phyloP scores from a whole-genome alignment of 1,140 invertebrate genomes.

The Eriocheir sinensis region DNA sequence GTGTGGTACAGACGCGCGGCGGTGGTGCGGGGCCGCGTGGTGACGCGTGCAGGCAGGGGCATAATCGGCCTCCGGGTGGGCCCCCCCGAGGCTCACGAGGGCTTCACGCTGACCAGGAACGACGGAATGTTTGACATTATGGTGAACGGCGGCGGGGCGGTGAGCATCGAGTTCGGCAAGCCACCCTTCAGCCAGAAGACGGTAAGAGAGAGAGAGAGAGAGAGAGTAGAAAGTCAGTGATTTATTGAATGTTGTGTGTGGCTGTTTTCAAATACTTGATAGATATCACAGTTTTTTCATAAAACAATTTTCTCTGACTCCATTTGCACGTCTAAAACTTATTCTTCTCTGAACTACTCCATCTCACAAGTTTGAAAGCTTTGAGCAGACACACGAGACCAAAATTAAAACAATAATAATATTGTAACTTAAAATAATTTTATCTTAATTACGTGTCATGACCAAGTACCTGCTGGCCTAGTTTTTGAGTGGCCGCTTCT shows the following conservation, averaged over 20 bases:
- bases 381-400: no score
- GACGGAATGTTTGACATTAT: constrained; percentile 98
- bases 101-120: constrained; percentile 92
- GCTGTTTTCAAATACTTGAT: not conserved
- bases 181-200: constrained; percentile 94
- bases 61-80: constrained; percentile 96
- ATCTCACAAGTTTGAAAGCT: no score
- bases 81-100: constrained; percentile 86
- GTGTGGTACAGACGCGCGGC: constrained; percentile 91
- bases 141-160: constrained; percentile 97
- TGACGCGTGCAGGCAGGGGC: constrained; percentile 94
- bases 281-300: not conserved
- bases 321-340: no score
- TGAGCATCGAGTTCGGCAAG: constrained; percentile 95
- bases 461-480: no score
- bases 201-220: constrained; percentile 48
- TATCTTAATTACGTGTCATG: no score
- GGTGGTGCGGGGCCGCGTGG: constrained; percentile 95
- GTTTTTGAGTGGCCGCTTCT: no score
- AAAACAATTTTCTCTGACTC: no score
- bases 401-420: no score
- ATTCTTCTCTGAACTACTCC: no score
- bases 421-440: no score
- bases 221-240: not conserved
- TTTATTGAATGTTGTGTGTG: no score